Base-by-base conservation (phyloP, 2,888 invertebrate species). In the Plemyria rubiginata region DNA sequence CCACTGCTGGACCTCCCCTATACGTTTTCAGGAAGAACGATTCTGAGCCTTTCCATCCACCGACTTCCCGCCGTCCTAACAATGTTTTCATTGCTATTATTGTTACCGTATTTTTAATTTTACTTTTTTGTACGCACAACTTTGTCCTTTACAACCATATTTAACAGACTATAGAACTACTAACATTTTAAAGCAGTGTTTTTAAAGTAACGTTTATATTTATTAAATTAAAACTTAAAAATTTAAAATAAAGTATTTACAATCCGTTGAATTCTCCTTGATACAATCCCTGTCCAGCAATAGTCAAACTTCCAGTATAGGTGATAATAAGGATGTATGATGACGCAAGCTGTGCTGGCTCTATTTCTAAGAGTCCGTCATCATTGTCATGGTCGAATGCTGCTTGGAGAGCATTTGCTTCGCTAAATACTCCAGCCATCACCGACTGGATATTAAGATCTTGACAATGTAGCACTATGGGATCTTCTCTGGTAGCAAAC, bases 241-340 rank as follows among this genome's bases (percentile, higher is more conserved):
- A 45, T 36, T 22, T n/a, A n/a, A 54, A 53, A 36, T 22, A 46
- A 22, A 16, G 11, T 57, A 57, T 36, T 62, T 71, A 69, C 66
- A 70, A 38, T 12, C 58, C 49, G 53, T 62, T 54, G 50, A 51
- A 80, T 28, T 54, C 54, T 68, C 82, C 83, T 63, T 66, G 55
- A 59, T 78, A 82, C 0, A 88, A 66, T 16, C 88, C 90, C 22
- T 9, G 48, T 22, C 84, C 84, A 62, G 53, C 59, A 12, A 49
- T 66, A 0, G 70, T 49, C 5, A 88, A 49, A 8, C 54, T 53
- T 51, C 81, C 84, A 15, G 75, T 74, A 62, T 87, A 90, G 55
- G 84, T 79, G 22, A 90, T 77, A 8, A 85, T 68, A 1, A 88
- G 66, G 9, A 81, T 70, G 62, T 76, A 84, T 0, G 73, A 60